A percentile compares a stretch with the other conserved stretches of the same genome.
These are phyloP conservation scores for Troides oblongomaculatus DNA, from an alignment of 2,888 invertebrate genomes.

Conservation along the genomic window DNA sequence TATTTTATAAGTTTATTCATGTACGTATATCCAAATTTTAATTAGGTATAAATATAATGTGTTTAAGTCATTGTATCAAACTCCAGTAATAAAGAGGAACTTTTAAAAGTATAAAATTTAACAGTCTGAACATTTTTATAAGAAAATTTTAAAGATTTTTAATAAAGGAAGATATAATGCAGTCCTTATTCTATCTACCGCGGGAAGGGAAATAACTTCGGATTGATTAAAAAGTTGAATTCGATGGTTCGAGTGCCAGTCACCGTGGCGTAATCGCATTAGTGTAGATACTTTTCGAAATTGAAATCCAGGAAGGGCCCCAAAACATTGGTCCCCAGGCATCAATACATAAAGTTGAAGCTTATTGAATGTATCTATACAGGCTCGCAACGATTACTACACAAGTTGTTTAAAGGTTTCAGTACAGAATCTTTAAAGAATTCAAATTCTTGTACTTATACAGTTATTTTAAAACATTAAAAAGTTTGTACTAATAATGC, in stretches of 20 bases:
- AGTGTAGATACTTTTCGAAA: constrained; percentile 5
- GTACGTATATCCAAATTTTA: too few relatives aligned
- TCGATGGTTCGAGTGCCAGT: background rate
- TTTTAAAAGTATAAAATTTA: background rate
- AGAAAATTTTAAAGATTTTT: background rate
- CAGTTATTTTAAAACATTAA: too few relatives aligned
- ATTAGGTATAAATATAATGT: too few relatives aligned
- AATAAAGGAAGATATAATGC: background rate
- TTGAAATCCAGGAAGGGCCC: constrained; percentile 1
- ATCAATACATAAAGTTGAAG: background rate
- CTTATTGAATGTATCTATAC: background rate
- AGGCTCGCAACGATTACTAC: background rate
- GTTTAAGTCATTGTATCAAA: too few relatives aligned
- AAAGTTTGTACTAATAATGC: too few relatives aligned
- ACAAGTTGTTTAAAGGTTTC: background rate
- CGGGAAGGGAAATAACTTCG: background rate
- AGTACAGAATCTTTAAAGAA: too few relatives aligned
- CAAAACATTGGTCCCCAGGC: constrained; percentile 3
- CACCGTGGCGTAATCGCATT: constrained; percentile 3
- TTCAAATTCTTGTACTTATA: too few relatives aligned
- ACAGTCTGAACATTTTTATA: too few relatives aligned
- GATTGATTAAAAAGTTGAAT: constrained; percentile 6
- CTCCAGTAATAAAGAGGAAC: too few relatives aligned
- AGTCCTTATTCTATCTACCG: background rate
- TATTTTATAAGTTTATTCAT: too few relatives aligned